These are phyloP conservation scores for Prosapia bicincta DNA, from an alignment of 2,888 invertebrate species.

Conservation along the genomic window DNA sequence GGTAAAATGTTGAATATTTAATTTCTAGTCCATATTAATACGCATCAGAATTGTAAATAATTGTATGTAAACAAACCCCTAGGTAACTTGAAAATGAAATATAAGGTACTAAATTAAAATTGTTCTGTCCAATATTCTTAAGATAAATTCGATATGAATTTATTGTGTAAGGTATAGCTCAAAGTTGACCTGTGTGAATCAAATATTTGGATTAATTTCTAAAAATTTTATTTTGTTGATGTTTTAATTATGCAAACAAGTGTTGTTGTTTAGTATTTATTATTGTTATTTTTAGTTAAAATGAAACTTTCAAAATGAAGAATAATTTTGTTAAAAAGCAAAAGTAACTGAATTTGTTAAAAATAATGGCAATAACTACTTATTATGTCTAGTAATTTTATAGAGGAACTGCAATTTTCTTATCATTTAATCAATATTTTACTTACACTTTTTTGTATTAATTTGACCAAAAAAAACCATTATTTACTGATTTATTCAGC, in stretches of 20 bases:
- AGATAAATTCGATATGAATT: neutral
- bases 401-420: neutral
- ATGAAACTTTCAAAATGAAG: neutral
- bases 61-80: no score
- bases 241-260: neutral
- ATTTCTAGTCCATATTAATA: neutral
- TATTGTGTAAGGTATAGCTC: neutral
- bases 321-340: neutral
- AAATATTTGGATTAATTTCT: neutral
- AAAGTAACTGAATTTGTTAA: neutral
- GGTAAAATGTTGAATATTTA: neutral
- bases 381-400: no score
- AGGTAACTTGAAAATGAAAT: no score
- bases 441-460: neutral
- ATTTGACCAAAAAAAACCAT: neutral
- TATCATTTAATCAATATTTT: neutral
- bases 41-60: neutral
- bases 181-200: neutral
- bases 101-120: neutral
- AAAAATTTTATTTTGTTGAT: neutral
- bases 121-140: neutral
- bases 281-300: neutral
- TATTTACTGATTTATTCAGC: no score
- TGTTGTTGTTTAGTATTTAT: neutral
- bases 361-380: neutral